Conservation (phyloP, 2,797 vertebrate genomes). For the Thalassophryne amazonica region DNA sequence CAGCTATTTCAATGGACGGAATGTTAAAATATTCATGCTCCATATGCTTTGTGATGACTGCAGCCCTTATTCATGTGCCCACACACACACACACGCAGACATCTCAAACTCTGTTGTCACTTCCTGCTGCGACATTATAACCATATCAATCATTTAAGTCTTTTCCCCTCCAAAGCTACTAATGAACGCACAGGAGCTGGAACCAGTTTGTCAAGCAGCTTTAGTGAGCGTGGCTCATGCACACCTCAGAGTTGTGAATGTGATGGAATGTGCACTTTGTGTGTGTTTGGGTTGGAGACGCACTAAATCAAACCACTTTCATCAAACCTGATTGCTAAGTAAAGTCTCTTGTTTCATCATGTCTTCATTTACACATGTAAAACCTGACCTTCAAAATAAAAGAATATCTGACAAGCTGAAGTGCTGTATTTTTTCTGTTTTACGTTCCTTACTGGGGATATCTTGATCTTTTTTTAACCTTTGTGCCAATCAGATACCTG, state of each 20-base stretch:
- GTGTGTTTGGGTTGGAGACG: neutral
- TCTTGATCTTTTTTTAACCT: too few relatives aligned
- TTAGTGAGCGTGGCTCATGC: neutral
- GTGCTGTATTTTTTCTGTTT: neutral
- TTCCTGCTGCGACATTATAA: slow-evolving; percentile 39
- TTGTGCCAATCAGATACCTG: too few relatives aligned
- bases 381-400: slow-evolving; percentile 14
- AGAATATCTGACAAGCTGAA: neutral
- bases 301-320: slow-evolving; percentile 17
- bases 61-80: neutral
- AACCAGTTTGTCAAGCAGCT: slow-evolving; percentile 8
- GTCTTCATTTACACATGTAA: neutral
- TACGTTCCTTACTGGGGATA: too few relatives aligned
- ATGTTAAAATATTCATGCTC: slow-evolving; percentile 53
- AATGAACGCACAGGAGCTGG: slow-evolving; percentile 14
- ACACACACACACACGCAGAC: neutral
- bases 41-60: slow-evolving; percentile 20
- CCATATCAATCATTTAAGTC: slow-evolving; percentile 36
- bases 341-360: slow-evolving; percentile 39
- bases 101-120: neutral
- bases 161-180: slow-evolving; percentile 29
- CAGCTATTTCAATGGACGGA: slow-evolving; percentile 28
- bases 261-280: slow-evolving; percentile 3
- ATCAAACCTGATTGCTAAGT: slow-evolving; percentile 12
- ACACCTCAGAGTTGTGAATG: slow-evolving; percentile 9